These are phyloP conservation scores for Drosophila formosana DNA, from an alignment of 2,888 invertebrate species.

Conservation along the genomic window DNA sequence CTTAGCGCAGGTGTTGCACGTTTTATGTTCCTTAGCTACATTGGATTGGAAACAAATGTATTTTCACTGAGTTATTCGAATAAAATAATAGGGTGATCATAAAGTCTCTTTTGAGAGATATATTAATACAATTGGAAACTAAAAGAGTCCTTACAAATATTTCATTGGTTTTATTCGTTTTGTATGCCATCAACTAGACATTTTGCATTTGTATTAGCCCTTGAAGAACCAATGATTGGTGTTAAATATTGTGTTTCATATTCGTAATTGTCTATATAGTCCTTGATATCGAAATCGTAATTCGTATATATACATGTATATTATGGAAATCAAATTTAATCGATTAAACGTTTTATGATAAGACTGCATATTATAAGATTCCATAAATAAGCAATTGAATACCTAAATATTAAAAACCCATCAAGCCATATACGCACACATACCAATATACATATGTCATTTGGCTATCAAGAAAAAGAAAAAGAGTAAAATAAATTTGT, in stretches of 20 bases:
- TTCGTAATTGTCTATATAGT: conserved; percentile 81
- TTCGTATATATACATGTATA: conserved; percentile 60
- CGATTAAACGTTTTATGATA: conserved; percentile 64
- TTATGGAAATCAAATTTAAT: conserved; percentile 61
- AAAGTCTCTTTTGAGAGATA: conserved; percentile 16
- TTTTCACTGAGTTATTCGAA: conserved; percentile 12
- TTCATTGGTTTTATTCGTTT: conserved; percentile 58
- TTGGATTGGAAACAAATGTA: conserved; percentile 29
- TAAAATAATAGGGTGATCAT: conserved; percentile 12
- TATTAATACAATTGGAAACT: conserved; percentile 56
- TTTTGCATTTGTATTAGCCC: conserved; percentile 78
- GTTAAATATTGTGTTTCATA: conserved; percentile 84
- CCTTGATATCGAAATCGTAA: conserved; percentile 77
- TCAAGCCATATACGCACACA: conserved; percentile 65
- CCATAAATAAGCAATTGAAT: conserved; percentile 47
- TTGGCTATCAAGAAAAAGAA: conserved; percentile 10
- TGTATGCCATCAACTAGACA: conserved; percentile 77
- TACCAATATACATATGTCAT: conserved; percentile 38
- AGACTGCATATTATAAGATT: conserved; percentile 70
- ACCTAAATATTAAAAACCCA: conserved; percentile 64
- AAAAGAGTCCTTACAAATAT: conserved; percentile 21
- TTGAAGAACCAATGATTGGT: conserved; percentile 83
- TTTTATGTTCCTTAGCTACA: conserved; percentile 75
- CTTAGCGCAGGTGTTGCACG: conserved; percentile 80
- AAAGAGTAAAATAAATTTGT: not conserved